Evolutionary conservation across 2,888 invertebrate species (phyloP).

Genomic region (Pherbina coryleti): DNA sequence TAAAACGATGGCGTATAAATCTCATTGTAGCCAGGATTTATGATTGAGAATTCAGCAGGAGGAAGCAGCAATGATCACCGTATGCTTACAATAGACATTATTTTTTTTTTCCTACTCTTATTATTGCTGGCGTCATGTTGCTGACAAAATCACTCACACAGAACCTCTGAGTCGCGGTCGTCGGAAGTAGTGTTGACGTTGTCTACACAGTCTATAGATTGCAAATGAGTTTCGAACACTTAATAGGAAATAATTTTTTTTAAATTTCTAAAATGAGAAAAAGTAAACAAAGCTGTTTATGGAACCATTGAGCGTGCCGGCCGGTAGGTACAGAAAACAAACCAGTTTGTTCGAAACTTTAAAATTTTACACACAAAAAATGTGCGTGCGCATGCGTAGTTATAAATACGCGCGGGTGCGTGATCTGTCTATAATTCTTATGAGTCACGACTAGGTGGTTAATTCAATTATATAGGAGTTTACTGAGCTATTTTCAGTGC

Average conservation of each 20-base stretch:
- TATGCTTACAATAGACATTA: too few relatives aligned
- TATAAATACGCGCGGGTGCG: not conserved
- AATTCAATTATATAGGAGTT: not conserved
- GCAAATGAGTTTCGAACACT: too few relatives aligned
- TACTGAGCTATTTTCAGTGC: not conserved
- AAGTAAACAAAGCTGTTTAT: conserved; percentile 1
- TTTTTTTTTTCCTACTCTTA: too few relatives aligned
- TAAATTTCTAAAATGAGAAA: not conserved
- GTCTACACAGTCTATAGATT: too few relatives aligned
- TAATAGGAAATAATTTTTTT: not conserved
- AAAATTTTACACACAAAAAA: not conserved
- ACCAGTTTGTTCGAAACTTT: not conserved
- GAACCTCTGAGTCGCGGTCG: too few relatives aligned
- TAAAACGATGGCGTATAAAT: too few relatives aligned
- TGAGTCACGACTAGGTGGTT: not conserved
- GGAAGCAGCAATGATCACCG: too few relatives aligned
- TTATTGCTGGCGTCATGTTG: too few relatives aligned
- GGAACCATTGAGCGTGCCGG: not conserved
- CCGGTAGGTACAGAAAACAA: not conserved
- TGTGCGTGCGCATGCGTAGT: not conserved
- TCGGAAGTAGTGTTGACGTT: too few relatives aligned
- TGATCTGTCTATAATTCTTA: not conserved
- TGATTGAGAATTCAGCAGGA: too few relatives aligned
- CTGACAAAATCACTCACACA: too few relatives aligned
- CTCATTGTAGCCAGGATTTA: too few relatives aligned